Percentiles rank a stretch among this genome's conserved stretches.
Evolutionary conservation across 2,797 vertebrate species (phyloP).

Genomic region (Poecilia gillii): DNA sequence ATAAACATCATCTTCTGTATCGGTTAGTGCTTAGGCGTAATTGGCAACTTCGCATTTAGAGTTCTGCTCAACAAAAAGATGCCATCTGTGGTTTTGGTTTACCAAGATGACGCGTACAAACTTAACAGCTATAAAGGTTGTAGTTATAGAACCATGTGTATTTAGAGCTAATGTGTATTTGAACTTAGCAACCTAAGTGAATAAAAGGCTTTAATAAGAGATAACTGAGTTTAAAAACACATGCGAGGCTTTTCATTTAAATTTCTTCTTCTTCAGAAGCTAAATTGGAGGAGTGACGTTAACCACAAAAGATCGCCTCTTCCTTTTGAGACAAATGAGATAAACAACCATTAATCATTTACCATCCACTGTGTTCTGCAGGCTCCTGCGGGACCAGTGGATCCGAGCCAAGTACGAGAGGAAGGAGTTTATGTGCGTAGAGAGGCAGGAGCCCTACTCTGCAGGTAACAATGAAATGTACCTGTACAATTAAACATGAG

Average conservation of each 20-base stretch:
- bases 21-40: not conserved
- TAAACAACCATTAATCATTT: not conserved
- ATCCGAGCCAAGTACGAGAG: conserved; percentile 92
- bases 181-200: not conserved
- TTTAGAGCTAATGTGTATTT: not conserved
- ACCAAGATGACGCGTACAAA: conserved; percentile 19
- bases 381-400: conserved; percentile 92
- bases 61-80: not conserved
- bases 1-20: not conserved
- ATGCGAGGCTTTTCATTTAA: not conserved
- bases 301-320: not conserved
- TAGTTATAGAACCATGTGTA: not conserved
- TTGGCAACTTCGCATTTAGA: not conserved
- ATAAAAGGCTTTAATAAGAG: not conserved
- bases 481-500: not conserved
- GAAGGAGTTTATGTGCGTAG: conserved; percentile 86
- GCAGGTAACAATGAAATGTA: conserved; percentile 80
- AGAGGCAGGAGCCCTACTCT: conserved; percentile 91
- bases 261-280: not conserved
- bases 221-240: not conserved
- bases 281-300: not conserved
- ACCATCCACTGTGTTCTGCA: conserved; percentile 61
- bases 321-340: not conserved
- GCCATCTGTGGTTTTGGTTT: conserved; percentile 9
- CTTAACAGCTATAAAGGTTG: conserved; percentile 21